A percentile compares a stretch with the other conserved stretches of the same genome.
These are phyloP conservation scores for Limenitis camilla DNA, from an alignment of 2,888 invertebrate genomes.

Conservation along the genomic window DNA sequence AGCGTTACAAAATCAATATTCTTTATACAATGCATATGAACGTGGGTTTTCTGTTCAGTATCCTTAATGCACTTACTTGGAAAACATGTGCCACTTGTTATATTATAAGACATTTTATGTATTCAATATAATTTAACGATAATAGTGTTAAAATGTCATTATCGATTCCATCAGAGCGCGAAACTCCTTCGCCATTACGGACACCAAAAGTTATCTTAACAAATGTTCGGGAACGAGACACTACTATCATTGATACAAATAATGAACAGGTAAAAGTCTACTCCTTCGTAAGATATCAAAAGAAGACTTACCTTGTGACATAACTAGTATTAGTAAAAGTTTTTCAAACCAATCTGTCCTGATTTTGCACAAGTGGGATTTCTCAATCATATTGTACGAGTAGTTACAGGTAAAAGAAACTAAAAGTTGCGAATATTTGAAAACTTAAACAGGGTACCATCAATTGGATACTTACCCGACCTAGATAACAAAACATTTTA, in stretches of 20 bases:
- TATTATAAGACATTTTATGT: not conserved
- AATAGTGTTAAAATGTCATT: not conserved
- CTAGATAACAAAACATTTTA: too few species aligned
- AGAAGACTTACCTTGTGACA: too few species aligned
- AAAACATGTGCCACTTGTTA: not conserved
- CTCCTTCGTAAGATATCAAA: not conserved
- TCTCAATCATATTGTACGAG: too few species aligned
- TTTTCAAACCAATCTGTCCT: too few species aligned
- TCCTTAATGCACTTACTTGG: not conserved
- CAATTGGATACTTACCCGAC: too few species aligned
- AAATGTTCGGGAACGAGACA: conserved; percentile 13
- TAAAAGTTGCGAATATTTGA: too few species aligned
- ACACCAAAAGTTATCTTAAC: conserved; percentile 21
- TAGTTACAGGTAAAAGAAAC: too few species aligned
- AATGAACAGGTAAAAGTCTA: conserved; percentile 6
- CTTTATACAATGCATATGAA: conserved; percentile 4
- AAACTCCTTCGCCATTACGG: conserved; percentile 1
- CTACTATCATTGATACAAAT: conserved; percentile 9
- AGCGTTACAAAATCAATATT: conserved; percentile 2
- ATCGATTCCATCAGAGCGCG: not conserved
- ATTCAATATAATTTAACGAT: not conserved
- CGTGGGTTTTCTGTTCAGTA: conserved; percentile 5
- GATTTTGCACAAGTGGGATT: too few species aligned
- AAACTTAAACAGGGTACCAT: too few species aligned
- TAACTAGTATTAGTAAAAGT: too few species aligned